Evolutionary conservation across 30 jellyfish, hydroid and myxozoan genomes (phyloP), one percentile per base, ranked within the genome.

Genomic region (Aurelia aurita complex sp. Pacific): DNA sequence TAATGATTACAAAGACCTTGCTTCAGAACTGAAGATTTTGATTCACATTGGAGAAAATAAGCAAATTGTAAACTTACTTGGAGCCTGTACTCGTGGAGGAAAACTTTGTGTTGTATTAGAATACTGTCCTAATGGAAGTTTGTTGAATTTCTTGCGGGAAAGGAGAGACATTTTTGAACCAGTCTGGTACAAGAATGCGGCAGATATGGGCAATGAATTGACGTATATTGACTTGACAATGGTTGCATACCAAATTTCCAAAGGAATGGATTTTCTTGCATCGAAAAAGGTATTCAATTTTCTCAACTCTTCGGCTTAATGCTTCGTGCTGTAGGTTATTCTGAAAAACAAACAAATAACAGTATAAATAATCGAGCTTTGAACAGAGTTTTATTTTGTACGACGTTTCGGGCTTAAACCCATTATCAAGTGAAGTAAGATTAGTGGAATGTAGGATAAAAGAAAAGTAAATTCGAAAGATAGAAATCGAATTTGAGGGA

Each of bases 31-130:
- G 81, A 95, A 95, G 85, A 90, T 95, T 50, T 69, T 95, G 74
- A 95, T 89, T 43, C 99, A 90, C 86, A 82, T 95, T 38, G 99
- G 99, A 29, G 98, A 95, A 85, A 91, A 95, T 77, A 95, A 95
- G 67, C 96, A 95, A 33, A 95, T 95, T 38, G 99, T 95, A 42
- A 95, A 90, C 40, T 74, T 95, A 52, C 86, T 95, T 14, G 99
- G 99, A 12, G 98, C 99, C 1, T 95, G 99, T 69, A 95, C 99
- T 4, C 91, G 96, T 23, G 84, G 88, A 8, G 98, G 98, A 17
- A 95, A 90, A 62, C 86, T 95, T 9, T 87, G 91, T 66, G 97
- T 95, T 40, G 87, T 95, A 36, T 64, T 95, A 68, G 99, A 95
- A 54, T 95, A 88, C 61, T 95, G 99, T 61, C 96, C 96, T 1